Percentiles rank a stretch among this genome's conserved stretches.
These are phyloP conservation scores for Drosophila lowei DNA, from an alignment of 1,140 invertebrate genomes.

Conservation along the genomic window DNA sequence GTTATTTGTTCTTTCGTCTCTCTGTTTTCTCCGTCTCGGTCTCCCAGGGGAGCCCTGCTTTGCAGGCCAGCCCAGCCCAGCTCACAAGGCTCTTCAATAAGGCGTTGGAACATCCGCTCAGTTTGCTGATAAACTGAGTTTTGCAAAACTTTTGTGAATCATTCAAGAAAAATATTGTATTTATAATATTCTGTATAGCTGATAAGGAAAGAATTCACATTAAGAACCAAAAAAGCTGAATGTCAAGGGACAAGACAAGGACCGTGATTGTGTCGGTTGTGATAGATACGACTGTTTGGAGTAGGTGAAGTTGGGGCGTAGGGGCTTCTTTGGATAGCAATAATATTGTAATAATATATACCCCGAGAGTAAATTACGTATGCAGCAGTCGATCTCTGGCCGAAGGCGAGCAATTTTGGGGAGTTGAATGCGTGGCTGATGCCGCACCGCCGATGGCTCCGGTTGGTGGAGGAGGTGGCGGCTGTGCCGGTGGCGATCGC, in stretches of 20 bases:
- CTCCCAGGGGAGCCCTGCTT: background rate
- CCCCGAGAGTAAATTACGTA: slow-evolving; percentile 75
- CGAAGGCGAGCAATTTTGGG: slow-evolving; percentile 66
- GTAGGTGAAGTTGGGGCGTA: slow-evolving; percentile 1
- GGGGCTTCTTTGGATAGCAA: slow-evolving; percentile 65
- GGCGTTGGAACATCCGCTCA: slow-evolving; percentile 71
- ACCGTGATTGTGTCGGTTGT: slow-evolving; percentile 25
- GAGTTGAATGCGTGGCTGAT: slow-evolving; percentile 14
- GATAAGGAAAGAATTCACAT: slow-evolving; percentile 53
- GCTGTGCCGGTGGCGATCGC: slow-evolving; percentile 69
- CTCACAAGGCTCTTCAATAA: slow-evolving; percentile 52
- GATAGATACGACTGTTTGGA: slow-evolving; percentile 5
- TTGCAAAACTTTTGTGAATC: slow-evolving; percentile 47
- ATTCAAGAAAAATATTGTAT: slow-evolving; percentile 16
- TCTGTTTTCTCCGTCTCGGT: background rate
- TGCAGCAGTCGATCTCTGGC: slow-evolving; percentile 74
- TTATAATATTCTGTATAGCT: slow-evolving; percentile 22
- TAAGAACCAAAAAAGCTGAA: slow-evolving; percentile 11
- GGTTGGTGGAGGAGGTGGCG: slow-evolving; percentile 64
- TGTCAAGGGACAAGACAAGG: background rate
- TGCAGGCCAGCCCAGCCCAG: slow-evolving; percentile 2
- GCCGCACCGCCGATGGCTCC: slow-evolving; percentile 14
- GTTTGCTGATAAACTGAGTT: slow-evolving; percentile 60
- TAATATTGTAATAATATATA: slow-evolving; percentile 37
- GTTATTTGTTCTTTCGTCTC: slow-evolving; percentile 49